Base-by-base conservation (phyloP, 2,113 vertebrate genomes). In the Hepsetus odoe region DNA sequence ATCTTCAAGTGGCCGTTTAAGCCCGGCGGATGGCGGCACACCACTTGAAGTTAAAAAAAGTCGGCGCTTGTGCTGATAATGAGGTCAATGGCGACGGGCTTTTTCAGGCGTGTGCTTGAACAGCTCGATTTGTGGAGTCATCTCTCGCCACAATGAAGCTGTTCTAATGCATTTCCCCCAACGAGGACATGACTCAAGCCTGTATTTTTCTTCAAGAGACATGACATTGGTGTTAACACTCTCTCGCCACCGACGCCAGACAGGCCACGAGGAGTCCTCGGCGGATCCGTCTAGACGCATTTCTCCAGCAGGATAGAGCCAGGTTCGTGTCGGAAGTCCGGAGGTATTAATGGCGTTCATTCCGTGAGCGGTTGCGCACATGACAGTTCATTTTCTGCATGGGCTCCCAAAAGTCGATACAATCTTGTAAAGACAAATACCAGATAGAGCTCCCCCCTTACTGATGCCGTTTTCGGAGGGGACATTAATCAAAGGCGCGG, bases 361-460 rank as follows among this genome's bases (percentile, higher is more conserved):
- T 89, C 88, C 35, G 86, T 83, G 56, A 85, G 81, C 76, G 76
- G 81, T 84, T 87, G 84, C 56, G 0, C 87, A 81, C 89, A 91
- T 88, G 92, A 90, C 91, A 92, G 86, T 92, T 92, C 88, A 93
- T 94, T 94, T 94, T 91, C 91, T 90, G 89, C 91, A 91, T 93
- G 90, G 89, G 89, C 87, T 91, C 91, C 87, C 90, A 88, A 89
- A 91, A 90, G 89, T 90, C 89, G 87, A 91, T 91, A 90, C 78
- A 46, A 89, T 92, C 89, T 90, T 91, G 90, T 92, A 89, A 89
- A 93, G 91, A 92, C 90, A 91, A 92, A 91, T 91, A 90, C 85
- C 87, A 90, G 88, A 91, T 90, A 91, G 87, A 82, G 66, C 32
- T 74, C 83, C 28, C 35, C 49, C 88, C 88, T 91, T 91, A 90